Base-by-base conservation (phyloP, 2,113 vertebrate species). In the Pterocles burchelli region DNA sequence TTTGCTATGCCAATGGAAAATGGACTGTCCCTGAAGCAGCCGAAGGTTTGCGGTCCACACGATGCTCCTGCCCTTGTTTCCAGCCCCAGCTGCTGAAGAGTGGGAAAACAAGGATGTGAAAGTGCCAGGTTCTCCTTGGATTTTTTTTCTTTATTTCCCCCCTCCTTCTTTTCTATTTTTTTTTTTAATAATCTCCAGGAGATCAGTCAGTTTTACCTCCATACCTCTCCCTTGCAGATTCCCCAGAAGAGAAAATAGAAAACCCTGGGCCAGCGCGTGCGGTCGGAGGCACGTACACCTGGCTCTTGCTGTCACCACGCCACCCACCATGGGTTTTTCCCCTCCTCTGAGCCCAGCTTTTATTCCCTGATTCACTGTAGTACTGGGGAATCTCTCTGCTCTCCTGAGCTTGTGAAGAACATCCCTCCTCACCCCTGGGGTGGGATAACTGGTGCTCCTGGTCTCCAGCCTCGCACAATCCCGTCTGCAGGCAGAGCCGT, bases 371-470 rank as follows among this genome's bases (percentile, higher is more conserved):
- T 34, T 22, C 41, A 38, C 26, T n/a, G 8, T 49, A 52, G 29
- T 34, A 55, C 9, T 58, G 6, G 0, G 14, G 34, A 65, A 36
- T n/a, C 52, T 61, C 54, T 49, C 51, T 34, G 59, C n/a, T 54
- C 45, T 70, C 38, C 51, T 63, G 11, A 51, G 41, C 49, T 63
- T 34, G 22, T 25, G 31, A 33, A 45, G 43, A 65, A 34, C 13
- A 7, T 33, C 41, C 38, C 7, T 72, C 10, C 26, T 59, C 2
- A 0, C 4, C 22, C 29, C 34, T 8, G 2, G 2, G 15, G 29
- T 33, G 10, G 63, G 38, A 25, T 29, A 54, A 54, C 1, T 0
- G 0, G 25, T 20, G 43, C 45, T 81, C 3, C 1, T 25, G 16
- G 8, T 72, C 52, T 84, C 52, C 79, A 76, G 58, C 41, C 52